Evolutionary conservation across 2,113 vertebrate species (phyloP).

Genomic region (Rousettus leschenaultii): DNA sequence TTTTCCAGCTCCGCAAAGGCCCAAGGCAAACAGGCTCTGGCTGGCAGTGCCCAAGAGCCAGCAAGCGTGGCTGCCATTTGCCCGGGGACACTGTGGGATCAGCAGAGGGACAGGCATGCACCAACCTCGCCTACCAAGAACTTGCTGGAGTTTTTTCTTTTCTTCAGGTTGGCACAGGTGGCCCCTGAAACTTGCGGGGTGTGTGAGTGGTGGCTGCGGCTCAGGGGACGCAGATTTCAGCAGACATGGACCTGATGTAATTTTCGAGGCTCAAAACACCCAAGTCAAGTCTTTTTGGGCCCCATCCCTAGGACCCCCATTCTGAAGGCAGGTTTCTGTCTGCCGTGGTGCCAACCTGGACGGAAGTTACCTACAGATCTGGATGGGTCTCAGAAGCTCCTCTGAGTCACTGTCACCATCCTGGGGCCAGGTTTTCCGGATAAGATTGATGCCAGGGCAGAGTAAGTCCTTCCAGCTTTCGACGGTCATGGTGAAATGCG

Average conservation of each 20-base stretch:
- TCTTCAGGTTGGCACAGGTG: not conserved
- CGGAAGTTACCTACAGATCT: not conserved
- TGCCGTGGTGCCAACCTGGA: not conserved
- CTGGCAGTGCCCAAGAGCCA: not conserved
- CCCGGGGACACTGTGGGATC: accelerated
- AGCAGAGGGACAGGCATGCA: not conserved
- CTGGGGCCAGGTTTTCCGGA: not conserved
- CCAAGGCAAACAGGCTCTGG: not conserved
- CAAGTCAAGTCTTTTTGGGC: accelerated
- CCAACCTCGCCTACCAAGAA: not conserved
- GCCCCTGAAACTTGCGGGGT: not conserved
- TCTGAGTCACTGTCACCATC: not conserved
- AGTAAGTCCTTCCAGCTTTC: not conserved
- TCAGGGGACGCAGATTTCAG: not conserved
- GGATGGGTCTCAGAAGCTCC: not conserved
- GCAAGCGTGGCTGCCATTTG: accelerated
- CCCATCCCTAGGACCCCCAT: not conserved
- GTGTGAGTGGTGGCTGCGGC: accelerated
- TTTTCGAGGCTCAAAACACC: not conserved
- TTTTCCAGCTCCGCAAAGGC: not conserved
- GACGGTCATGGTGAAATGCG: not conserved
- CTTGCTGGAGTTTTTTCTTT: no score
- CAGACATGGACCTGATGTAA: not conserved
- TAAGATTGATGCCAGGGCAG: no score
- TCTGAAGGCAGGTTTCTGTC: not conserved